Evolutionary conservation across 2,113 vertebrate genomes (phyloP).

Genomic region (Lanius collurio): DNA sequence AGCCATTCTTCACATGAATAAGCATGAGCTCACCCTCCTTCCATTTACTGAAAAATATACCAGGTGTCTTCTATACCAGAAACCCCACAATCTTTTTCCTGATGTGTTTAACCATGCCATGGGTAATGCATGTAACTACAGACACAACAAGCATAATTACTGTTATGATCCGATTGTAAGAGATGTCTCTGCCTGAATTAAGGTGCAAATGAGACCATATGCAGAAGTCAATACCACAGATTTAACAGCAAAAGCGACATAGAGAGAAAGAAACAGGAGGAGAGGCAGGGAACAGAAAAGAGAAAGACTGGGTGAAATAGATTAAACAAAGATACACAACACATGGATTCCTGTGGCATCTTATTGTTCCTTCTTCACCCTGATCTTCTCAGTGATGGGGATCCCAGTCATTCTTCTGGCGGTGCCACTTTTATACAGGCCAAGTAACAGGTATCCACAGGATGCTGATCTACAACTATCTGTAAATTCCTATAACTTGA

Average conservation of each 20-base stretch:
- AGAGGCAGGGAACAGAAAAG: neutral
- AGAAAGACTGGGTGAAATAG: neutral
- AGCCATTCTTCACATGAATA: neutral
- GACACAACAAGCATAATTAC: neutral
- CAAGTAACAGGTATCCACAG: neutral
- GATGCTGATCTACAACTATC: accelerated
- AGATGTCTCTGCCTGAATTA: neutral
- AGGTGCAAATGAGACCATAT: neutral
- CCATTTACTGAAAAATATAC: neutral
- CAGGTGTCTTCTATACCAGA: neutral
- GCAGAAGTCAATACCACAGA: accelerated
- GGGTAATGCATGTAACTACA: neutral
- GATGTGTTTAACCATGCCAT: neutral
- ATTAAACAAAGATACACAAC: neutral
- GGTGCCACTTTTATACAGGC: neutral
- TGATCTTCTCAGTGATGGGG: neutral
- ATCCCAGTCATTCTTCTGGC: neutral
- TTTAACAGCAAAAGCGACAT: neutral
- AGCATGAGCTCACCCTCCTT: neutral
- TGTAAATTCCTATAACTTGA: neutral
- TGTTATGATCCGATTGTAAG: neutral
- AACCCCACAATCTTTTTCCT: neutral
- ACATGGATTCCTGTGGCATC: accelerated
- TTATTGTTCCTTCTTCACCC: neutral
- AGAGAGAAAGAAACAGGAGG: neutral